Conservation (phyloP, 2,888 invertebrate species). For the Dione vanillae region DNA sequence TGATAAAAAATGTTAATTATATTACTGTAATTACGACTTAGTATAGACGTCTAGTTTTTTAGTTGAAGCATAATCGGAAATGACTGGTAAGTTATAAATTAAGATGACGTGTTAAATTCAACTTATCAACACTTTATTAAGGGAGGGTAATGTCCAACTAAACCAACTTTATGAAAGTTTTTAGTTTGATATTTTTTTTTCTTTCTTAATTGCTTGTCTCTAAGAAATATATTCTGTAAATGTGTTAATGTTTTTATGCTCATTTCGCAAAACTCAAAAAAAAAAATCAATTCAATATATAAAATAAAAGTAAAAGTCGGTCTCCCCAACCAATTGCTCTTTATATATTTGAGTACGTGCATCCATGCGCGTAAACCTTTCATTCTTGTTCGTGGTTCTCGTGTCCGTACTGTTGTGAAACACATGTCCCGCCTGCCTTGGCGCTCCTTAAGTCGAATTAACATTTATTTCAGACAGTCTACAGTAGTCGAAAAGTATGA, state of each 20-base stretch:
- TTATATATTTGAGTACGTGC: slow-evolving; percentile 27
- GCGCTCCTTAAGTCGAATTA: slow-evolving; percentile 12
- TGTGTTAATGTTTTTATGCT: neutral
- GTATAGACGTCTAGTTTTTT: too few relatives aligned
- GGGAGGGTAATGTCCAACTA: too few relatives aligned
- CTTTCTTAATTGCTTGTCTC: too few relatives aligned
- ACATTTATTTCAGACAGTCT: neutral
- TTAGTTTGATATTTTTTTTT: too few relatives aligned
- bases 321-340: neutral
- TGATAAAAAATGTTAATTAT: too few relatives aligned
- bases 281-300: neutral
- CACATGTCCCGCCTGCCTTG: slow-evolving; percentile 34
- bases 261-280: neutral
- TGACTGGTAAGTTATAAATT: too few relatives aligned
- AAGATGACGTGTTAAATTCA: too few relatives aligned
- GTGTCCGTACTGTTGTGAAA: slow-evolving; percentile 18
- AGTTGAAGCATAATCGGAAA: too few relatives aligned
- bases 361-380: slow-evolving; percentile 31
- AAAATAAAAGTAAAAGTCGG: neutral
- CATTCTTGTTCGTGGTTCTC: slow-evolving; percentile 16
- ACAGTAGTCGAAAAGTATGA: neutral
- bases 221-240: too few relatives aligned
- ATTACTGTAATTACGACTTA: too few relatives aligned
- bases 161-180: too few relatives aligned
- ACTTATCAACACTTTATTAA: too few relatives aligned